phyloP scores from a whole-genome alignment of 2,797 vertebrate genomes.

The Phrynocephalus vlangalii region DNA sequence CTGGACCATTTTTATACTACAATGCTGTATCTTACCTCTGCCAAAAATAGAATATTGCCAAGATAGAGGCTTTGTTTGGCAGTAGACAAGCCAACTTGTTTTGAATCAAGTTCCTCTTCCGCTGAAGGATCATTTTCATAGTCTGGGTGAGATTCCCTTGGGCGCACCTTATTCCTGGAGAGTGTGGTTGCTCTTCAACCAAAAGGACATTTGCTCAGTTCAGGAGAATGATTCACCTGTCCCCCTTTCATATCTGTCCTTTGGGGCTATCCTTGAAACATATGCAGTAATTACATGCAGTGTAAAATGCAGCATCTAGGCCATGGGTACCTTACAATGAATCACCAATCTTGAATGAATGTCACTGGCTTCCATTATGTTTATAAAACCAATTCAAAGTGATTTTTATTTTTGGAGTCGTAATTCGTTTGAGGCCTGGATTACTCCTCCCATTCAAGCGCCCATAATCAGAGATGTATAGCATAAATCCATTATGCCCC shows the following conservation, averaged over 20 bases:
- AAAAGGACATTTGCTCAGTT: background rate
- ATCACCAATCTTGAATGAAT: background rate
- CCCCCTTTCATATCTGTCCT: background rate
- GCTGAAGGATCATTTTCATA: background rate
- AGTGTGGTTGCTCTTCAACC: background rate
- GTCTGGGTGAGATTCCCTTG: background rate
- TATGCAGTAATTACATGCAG: no score
- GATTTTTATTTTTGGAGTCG: background rate
- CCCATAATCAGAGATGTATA: background rate
- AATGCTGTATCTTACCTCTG: background rate
- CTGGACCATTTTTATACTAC: background rate
- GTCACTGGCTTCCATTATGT: background rate
- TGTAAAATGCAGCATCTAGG: no score
- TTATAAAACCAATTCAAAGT: background rate
- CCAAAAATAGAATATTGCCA: background rate
- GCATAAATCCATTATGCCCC: no score
- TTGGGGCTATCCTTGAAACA: background rate
- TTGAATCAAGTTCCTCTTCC: background rate
- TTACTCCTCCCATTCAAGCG: background rate
- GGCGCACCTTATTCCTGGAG: background rate
- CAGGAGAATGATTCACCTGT: background rate
- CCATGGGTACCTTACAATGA: no score
- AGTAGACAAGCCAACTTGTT: background rate
- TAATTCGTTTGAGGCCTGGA: background rate
- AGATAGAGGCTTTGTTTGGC: background rate